phyloP scores from a whole-genome alignment of 1,140 invertebrate genomes.

The Matsumurasca onukii region DNA sequence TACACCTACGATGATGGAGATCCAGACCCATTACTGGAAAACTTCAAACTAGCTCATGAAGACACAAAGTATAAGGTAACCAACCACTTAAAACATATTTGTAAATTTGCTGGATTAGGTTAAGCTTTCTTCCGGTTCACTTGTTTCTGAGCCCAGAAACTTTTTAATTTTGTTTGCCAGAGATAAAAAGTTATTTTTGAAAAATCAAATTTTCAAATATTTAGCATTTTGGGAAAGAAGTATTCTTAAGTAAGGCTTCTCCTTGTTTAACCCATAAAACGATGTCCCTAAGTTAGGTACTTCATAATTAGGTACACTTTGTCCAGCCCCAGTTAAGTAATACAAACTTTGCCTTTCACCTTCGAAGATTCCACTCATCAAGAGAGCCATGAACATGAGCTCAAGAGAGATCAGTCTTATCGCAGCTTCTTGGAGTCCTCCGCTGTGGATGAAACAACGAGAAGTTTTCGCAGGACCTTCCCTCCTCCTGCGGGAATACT shows the following conservation, averaged over 20 bases:
- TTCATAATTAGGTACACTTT: too few relatives aligned
- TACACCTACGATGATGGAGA: conserved; percentile 65
- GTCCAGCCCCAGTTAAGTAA: background rate
- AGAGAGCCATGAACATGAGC: conserved; percentile 51
- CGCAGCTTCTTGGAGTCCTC: conserved; percentile 79
- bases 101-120: too few relatives aligned
- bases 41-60: conserved; percentile 66
- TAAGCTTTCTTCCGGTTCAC: too few relatives aligned
- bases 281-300: too few relatives aligned
- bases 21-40: conserved; percentile 61
- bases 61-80: conserved; percentile 66
- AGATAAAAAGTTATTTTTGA: too few relatives aligned
- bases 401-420: conserved; percentile 57
- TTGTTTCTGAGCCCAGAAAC: too few relatives aligned
- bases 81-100: too few relatives aligned
- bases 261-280: too few relatives aligned
- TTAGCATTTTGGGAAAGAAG: too few relatives aligned
- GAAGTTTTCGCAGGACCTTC: conserved; percentile 55
- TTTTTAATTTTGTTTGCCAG: too few relatives aligned
- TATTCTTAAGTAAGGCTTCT: too few relatives aligned
- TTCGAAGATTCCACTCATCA: conserved; percentile 65
- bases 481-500: conserved; percentile 48
- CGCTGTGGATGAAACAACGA: conserved; percentile 92
- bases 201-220: too few relatives aligned
- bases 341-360: conserved; percentile 11